Evolutionary conservation across 2,113 vertebrate genomes (phyloP), one percentile per base, ranked within the genome.

Genomic region (Globicephala melas): DNA sequence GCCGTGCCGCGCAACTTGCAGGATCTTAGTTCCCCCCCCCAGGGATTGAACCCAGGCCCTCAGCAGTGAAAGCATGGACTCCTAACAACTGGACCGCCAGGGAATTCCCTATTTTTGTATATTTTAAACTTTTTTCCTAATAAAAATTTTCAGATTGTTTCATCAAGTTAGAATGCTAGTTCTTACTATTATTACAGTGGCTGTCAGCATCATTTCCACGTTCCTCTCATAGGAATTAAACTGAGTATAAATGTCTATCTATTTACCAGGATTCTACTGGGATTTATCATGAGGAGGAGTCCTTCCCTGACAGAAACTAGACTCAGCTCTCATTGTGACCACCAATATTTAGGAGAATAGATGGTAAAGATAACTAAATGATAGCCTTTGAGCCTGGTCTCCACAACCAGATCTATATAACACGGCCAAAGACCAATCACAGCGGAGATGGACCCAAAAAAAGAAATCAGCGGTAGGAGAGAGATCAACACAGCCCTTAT

Each of bases 151-250:
- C 18, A 67, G 82, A 62, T 60, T 15, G 33, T 83, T 38, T 88
- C 77, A 70, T 76, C 77, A 77, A 36, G 28, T 91, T 89, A 82
- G 74, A 90, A 96, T 90, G 47, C 38, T 70, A 90, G n/a, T 38
- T 96, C 18, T 44, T 38, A 73, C 28, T 91, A 67, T 65, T 58
- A 44, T 23, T 26, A 50, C n/a, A 23, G 41, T 18, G 28, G 36
- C 5, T 58, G 44, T n/a, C 25, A 36, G 41, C 55, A 36, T 73
- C 12, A 80, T 50, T 68, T 62, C 25, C 26, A 79, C 20, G 18
- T 79, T 68, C 44, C 65, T 53, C 58, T 70, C 73, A 70, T 0
- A 36, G 28, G 47, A 89, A 71, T 89, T 90, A 73, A 41, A 58
- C 26, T 90, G 53, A 58, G 4, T 58, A 79, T 41, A 79, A 87